Evolutionary conservation across 1,140 invertebrate genomes (phyloP), one percentile per base, ranked within the genome.

Genomic region (Oedothorax gibbosus): DNA sequence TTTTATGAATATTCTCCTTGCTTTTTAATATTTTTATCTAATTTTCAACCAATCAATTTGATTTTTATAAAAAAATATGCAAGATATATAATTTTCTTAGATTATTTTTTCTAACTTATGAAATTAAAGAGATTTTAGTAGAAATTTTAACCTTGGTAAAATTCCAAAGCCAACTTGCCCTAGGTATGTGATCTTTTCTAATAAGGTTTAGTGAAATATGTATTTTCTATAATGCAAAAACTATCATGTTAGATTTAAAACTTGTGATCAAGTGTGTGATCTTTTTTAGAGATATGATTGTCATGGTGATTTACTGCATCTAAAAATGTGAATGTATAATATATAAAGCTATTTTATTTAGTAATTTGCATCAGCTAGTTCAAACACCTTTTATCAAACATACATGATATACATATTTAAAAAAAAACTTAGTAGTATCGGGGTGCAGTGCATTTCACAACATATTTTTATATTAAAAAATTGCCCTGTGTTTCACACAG

Each of bases 311-410:
- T 20, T 15, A 14, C 35, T 15, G 50, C 11, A 73, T 56, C 12
- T 56, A 75, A 51, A 12, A n/a, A 20, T 75, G 72, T 57, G 20
- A n/a, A 15, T 75, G 18, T 62, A 18, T 12, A 62, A 57, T 75
- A 20, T 73, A 75, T 75, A 75, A 75, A 51, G 72, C 72, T 75
- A 75, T 75, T 75, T 75, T 71, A 35, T 75, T 21, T 75, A 73
- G 18, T 15, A 75, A 75, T 50, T 75, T 57, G 72, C 72, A 35
- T n/a, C 20, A 57, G 72, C 72, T 21, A 57, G 53, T 57, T 75
- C 71, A 54, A n/a, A 73, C 20, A 73, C 71, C 71, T 73, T 73
- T 54, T 73, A 73, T 54, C 21, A 15, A 73, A 73, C 71, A 56
- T 54, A 18, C 50, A 56, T 53, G 18, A 21, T 54, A 49, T 50